phyloP scores from a whole-genome alignment of 2,113 vertebrate genomes.

The Bubalus kerabau region DNA sequence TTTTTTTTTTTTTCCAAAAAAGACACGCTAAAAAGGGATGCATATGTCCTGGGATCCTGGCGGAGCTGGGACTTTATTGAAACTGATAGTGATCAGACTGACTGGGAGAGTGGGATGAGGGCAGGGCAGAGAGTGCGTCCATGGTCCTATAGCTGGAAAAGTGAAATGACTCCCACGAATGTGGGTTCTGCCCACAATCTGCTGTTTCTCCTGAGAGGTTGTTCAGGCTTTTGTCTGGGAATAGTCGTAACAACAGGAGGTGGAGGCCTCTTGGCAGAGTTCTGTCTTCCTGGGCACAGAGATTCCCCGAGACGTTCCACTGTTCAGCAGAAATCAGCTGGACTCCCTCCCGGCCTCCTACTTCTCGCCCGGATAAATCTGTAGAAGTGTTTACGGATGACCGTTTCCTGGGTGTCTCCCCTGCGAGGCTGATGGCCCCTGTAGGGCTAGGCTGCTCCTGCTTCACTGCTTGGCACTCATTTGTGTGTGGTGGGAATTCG shows the following conservation, averaged over 20 bases:
- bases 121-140: not conserved
- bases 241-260: not conserved
- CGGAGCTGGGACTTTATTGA: not conserved
- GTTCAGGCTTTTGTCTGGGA: not conserved
- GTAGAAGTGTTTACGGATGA: not conserved
- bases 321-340: fast-evolving
- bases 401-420: not conserved
- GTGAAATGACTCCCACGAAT: fast-evolving
- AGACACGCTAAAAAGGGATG: not conserved
- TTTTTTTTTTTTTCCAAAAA: not conserved
- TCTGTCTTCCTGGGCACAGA: not conserved
- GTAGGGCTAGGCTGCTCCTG: not conserved
- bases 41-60: not conserved
- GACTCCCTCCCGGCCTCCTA: not conserved
- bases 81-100: not conserved
- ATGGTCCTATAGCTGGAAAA: not conserved
- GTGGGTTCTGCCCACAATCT: not conserved
- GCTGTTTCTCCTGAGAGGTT: not conserved
- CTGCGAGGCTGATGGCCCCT: fast-evolving
- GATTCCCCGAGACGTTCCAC: not conserved
- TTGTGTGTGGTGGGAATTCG: not conserved
- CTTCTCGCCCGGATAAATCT: not conserved
- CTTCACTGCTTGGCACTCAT: not conserved
- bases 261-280: not conserved
- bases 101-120: not conserved